phyloP scores from a whole-genome alignment of 2,113 vertebrate genomes.

The Tichodroma muraria region DNA sequence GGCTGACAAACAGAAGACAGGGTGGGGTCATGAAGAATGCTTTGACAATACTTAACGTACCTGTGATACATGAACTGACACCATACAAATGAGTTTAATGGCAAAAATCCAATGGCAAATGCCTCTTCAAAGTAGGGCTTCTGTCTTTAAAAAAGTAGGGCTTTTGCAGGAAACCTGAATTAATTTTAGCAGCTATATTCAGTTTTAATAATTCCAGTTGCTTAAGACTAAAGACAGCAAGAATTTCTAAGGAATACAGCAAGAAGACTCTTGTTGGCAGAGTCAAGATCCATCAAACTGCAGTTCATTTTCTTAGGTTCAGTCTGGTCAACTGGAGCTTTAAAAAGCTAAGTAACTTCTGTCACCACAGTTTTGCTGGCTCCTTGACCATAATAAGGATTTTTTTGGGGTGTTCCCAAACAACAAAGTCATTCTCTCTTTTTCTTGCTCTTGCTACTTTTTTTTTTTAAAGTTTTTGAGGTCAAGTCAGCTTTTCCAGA shows the following conservation, averaged over 20 bases:
- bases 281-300: neutral
- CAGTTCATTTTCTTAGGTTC: neutral
- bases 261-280: neutral
- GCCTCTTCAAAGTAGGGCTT: neutral
- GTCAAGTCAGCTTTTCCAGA: slow-evolving; percentile 26
- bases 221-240: neutral
- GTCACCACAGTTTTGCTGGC: neutral
- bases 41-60: neutral
- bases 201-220: neutral
- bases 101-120: neutral
- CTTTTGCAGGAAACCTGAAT: neutral
- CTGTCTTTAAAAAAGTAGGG: neutral
- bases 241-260: neutral
- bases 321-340: neutral
- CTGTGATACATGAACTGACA: neutral
- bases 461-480: neutral
- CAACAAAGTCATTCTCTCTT: neutral
- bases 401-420: neutral
- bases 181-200: neutral
- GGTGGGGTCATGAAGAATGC: neutral
- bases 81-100: neutral
- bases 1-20: neutral
- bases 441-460: neutral
- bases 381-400: neutral
- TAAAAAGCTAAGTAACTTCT: neutral